Evolutionary conservation across 2,113 vertebrate species (phyloP).

Genomic region (Balaeniceps rex): DNA sequence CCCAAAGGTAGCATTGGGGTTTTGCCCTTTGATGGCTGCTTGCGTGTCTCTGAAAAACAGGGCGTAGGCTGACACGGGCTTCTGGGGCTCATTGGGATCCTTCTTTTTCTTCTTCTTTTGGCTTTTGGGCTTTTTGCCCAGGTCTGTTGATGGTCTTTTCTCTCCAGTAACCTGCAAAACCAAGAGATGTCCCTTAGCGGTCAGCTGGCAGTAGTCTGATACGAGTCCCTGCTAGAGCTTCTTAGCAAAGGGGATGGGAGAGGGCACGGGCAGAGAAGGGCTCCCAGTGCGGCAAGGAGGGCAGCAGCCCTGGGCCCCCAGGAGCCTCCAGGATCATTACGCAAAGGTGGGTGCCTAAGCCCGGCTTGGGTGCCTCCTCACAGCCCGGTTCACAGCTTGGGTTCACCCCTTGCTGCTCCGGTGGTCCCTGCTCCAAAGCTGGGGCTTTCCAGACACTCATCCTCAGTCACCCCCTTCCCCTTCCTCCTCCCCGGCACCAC

Average conservation of each 20-base stretch:
- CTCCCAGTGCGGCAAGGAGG: accelerated
- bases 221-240: background rate
- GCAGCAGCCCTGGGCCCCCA: background rate
- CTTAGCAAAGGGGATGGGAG: background rate
- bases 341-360: background rate
- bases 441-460: background rate
- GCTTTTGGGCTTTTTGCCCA: constrained; percentile 95
- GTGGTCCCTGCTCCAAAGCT: background rate
- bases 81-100: constrained; percentile 97
- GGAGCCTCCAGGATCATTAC: background rate
- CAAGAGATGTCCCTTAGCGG: background rate
- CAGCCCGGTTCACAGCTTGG: background rate
- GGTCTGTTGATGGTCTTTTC: constrained; percentile 91
- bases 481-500: background rate
- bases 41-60: constrained; percentile 99
- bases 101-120: constrained; percentile 99
- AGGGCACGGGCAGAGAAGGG: background rate
- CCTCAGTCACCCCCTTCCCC: background rate
- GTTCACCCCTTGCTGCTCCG: background rate
- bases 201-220: background rate
- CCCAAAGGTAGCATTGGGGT: constrained; percentile 96
- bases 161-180: constrained; percentile 85
- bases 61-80: constrained; percentile 95
- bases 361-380: background rate
- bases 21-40: constrained; percentile 96